A percentile compares a stretch with the other conserved stretches of the same genome.
Conservation (phyloP, 2,113 vertebrate genomes). For the Charina bottae region DNA sequence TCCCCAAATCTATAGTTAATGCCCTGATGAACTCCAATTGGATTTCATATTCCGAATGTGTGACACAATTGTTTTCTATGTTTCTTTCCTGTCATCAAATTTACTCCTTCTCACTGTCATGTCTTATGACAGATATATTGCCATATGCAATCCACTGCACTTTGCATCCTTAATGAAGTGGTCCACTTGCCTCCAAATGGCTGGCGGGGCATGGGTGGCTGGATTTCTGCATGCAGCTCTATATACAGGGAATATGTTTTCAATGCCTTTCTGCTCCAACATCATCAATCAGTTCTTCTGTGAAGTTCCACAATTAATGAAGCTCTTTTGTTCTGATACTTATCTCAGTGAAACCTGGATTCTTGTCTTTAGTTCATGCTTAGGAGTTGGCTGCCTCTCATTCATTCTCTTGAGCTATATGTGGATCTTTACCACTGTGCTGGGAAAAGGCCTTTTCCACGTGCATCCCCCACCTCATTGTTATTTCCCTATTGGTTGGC, state of each 20-base stretch:
- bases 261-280: neutral
- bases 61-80: neutral
- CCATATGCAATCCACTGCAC: neutral
- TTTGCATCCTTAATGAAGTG: neutral
- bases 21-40: neutral
- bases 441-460: neutral
- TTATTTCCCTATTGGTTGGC: neutral
- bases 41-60: slow-evolving; percentile 6
- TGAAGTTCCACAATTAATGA: neutral
- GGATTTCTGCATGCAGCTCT: neutral
- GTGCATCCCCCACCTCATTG: neutral
- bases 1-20: neutral
- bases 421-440: neutral
- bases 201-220: neutral
- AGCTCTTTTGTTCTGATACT: neutral
- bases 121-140: neutral
- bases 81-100: neutral
- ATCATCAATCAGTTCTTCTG: neutral
- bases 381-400: neutral
- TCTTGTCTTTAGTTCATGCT: neutral
- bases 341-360: neutral
- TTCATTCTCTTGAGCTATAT: neutral
- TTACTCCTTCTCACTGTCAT: neutral
- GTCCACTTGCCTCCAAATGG: neutral
- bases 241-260: neutral